Base-by-base conservation (phyloP, 2,888 invertebrate genomes). In the Diarsia rubi region DNA sequence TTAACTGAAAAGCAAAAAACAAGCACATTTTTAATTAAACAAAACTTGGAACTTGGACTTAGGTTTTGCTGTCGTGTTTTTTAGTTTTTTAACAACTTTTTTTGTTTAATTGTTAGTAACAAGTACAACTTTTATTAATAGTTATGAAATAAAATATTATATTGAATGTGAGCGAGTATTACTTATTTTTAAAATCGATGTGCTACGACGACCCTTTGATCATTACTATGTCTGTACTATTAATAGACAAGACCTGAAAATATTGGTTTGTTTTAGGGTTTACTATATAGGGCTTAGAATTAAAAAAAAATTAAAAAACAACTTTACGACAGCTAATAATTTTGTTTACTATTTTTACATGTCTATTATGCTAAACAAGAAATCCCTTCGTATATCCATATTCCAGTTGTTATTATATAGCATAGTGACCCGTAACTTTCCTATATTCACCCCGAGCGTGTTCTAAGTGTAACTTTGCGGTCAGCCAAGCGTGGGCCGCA, bases 361-460 rank as follows among this genome's bases (percentile, higher is more conserved):
- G 11, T 37, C 11, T 45, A 67, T 59, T 21, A 62, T 71, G 21
- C 24, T 59, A 49, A 62, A 24, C 0, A 6, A 44, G 42, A 47
- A 71, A 68, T 16, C 8, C 6, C 2, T 72, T 66, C 37, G n/a
- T 27, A 64, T 49, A 70, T 75, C 62, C 42, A 24, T 37, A 65
- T 73, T 54, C n/a, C 49, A 69, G 67, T 76, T 73, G 73, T 57
- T 83, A 75, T 82, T 63, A 71, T 49, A 81, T 72, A 71, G 69
- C 80, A 57, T 47, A 69, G 81, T 80, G 80, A 82, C 86, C 88
- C 81, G 85, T 87, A 90, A 91, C 89, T 92, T 90, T 83, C 86
- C 78, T 88, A 87, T 90, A 90, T 90, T 88, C 85, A 88, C 90
- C 93, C 91, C 91, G 24, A 82, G 91, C 86, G 92, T 83, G 89